phyloP scores from a whole-genome alignment of 2,888 invertebrate genomes.

The Drosophila prostipennis region DNA sequence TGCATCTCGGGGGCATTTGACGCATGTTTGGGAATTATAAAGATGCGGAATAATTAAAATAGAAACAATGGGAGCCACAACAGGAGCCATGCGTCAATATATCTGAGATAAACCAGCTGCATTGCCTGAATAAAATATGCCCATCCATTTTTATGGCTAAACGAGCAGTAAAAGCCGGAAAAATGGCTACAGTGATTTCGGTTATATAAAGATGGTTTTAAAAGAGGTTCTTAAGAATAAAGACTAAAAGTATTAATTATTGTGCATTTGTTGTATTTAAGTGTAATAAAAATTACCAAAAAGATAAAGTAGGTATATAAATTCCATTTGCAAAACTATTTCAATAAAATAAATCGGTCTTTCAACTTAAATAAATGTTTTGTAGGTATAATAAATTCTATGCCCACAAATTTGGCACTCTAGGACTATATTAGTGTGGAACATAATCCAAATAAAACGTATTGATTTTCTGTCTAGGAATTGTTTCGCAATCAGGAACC shows the following conservation, averaged over 20 bases:
- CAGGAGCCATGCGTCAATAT: slow-evolving; percentile 35
- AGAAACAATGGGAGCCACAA: slow-evolving; percentile 24
- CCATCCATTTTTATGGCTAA: slow-evolving; percentile 8
- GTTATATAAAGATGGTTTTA: neutral
- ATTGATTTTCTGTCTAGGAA: slow-evolving; percentile 12
- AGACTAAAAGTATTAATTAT: no score
- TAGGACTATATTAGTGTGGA: neutral
- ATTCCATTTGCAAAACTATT: no score
- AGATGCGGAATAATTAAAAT: slow-evolving; percentile 36
- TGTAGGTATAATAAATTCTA: neutral
- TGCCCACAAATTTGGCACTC: no score
- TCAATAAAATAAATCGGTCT: no score
- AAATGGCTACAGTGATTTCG: slow-evolving; percentile 5
- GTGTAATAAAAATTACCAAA: no score
- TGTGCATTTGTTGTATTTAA: no score
- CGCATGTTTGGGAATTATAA: slow-evolving; percentile 44
- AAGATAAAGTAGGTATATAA: no score
- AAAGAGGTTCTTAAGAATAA: no score
- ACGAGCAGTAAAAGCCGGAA: neutral
- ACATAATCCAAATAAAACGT: neutral
- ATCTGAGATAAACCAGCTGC: slow-evolving; percentile 27
- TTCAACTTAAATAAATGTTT: neutral
- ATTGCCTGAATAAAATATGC: slow-evolving; percentile 18
- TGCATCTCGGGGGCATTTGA: slow-evolving; percentile 40
- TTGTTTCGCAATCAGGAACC: slow-evolving; percentile 1